phyloP scores from a whole-genome alignment of 2,113 vertebrate species.

The Prietella phreatophila region DNA sequence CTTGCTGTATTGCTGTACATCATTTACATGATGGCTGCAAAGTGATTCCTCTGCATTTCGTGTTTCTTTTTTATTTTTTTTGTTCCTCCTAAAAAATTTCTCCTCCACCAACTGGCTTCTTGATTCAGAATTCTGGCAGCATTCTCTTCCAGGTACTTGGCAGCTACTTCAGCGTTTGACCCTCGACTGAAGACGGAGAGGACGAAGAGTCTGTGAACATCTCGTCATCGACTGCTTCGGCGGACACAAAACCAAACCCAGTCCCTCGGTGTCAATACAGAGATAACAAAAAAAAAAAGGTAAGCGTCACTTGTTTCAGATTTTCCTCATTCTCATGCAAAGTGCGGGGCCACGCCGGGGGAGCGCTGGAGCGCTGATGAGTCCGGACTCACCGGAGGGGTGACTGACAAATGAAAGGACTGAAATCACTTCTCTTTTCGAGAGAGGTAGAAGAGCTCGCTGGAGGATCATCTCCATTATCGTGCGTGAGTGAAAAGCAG shows the following conservation, averaged over 20 bases:
- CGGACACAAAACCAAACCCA: constrained; percentile 13
- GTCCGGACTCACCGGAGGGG: constrained; percentile 59
- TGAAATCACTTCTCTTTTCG: constrained; percentile 67
- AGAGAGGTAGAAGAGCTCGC: constrained; percentile 53
- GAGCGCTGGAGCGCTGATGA: constrained; percentile 62
- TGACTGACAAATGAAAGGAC: constrained; percentile 76
- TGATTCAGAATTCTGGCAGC: neutral
- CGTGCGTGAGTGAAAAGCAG: constrained; percentile 64
- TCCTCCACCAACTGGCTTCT: neutral
- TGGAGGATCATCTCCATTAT: constrained; percentile 70
- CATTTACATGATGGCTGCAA: neutral
- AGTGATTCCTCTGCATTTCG: too few relatives aligned
- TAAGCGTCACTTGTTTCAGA: constrained; percentile 65
- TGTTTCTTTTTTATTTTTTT: neutral
- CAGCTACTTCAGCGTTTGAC: constrained; percentile 4
- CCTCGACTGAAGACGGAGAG: constrained; percentile 1
- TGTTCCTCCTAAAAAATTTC: neutral
- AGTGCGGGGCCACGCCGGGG: constrained; percentile 52
- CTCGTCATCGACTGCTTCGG: constrained; percentile 50
- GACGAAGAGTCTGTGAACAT: neutral
- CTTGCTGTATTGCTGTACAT: neutral
- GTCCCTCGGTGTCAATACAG: constrained; percentile 56
- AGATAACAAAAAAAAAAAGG: constrained; percentile 66
- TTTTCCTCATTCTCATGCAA: constrained; percentile 73
- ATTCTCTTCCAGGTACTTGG: neutral